Conservation (phyloP, 2,888 invertebrate genomes). For the Gastrophysa polygoni region DNA sequence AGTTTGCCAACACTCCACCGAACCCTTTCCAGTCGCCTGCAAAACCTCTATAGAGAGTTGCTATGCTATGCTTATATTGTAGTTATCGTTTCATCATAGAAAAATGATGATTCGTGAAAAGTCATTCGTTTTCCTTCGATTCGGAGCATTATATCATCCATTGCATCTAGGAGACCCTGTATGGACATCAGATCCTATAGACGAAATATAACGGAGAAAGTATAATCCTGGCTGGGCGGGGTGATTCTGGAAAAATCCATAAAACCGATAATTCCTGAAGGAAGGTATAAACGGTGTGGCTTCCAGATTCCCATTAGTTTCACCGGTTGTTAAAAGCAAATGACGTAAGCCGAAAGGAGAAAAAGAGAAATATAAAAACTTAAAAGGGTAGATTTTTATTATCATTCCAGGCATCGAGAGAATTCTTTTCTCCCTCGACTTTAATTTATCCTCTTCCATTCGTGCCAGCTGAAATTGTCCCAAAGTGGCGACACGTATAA, state of each 20-base stretch:
- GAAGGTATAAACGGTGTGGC: slow-evolving; percentile 50
- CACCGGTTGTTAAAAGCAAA: slow-evolving; percentile 49
- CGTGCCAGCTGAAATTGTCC: slow-evolving; percentile 46
- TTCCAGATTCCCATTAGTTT: slow-evolving; percentile 53
- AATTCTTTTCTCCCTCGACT: slow-evolving; percentile 42
- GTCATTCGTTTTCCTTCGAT: too few relatives aligned
- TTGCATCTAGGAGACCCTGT: too few relatives aligned
- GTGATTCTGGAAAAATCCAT: background rate
- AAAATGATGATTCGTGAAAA: too few relatives aligned
- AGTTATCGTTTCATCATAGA: too few relatives aligned
- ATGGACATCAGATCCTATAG: too few relatives aligned
- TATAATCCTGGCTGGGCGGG: background rate
- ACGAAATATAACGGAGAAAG: too few relatives aligned
- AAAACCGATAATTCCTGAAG: slow-evolving; percentile 34
- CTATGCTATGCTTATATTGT: too few relatives aligned
- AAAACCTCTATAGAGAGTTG: too few relatives aligned
- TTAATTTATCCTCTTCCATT: slow-evolving; percentile 51
- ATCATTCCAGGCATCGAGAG: slow-evolving; percentile 48
- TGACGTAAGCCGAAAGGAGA: slow-evolving; percentile 49
- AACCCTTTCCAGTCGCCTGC: too few relatives aligned
- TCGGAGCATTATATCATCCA: too few relatives aligned
- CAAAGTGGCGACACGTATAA: slow-evolving; percentile 48
- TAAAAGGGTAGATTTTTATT: slow-evolving; percentile 52
- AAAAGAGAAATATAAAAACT: slow-evolving; percentile 50
- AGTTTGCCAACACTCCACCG: too few relatives aligned